A percentile compares a stretch with the other conserved stretches of the same genome.
Evolutionary conservation across 2,113 vertebrate species (phyloP).

Genomic region (Dasyornis broadbenti): DNA sequence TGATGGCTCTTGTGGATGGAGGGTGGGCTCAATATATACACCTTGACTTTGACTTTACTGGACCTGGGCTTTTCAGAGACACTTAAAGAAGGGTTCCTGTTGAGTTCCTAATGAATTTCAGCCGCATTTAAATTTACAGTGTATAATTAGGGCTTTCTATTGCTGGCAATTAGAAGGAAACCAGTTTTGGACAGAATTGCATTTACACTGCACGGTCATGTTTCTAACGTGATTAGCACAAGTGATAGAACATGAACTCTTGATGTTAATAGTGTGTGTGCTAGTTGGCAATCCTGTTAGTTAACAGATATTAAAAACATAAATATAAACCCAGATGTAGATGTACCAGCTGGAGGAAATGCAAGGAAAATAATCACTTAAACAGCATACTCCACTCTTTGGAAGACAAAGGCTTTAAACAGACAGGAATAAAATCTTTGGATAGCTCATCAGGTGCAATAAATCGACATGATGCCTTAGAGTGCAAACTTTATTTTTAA

Average conservation of each 20-base stretch:
- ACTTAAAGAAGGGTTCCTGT: not conserved
- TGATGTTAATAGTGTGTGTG: not conserved
- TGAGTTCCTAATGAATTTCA: not conserved
- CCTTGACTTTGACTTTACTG: not conserved
- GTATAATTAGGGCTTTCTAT: not conserved
- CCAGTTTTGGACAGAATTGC: accelerated
- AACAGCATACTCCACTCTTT: not conserved
- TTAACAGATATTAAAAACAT: not conserved
- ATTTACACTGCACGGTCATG: not conserved
- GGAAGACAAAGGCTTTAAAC: not conserved
- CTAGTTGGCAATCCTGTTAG: not conserved
- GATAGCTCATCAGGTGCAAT: not conserved
- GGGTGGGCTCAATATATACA: not conserved
- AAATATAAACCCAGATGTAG: not conserved
- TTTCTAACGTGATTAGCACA: not conserved
- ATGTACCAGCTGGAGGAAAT: not conserved
- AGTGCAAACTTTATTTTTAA: not conserved
- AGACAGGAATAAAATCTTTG: not conserved
- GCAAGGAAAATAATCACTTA: not conserved
- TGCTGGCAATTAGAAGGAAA: not conserved
- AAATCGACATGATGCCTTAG: not conserved
- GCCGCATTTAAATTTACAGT: accelerated
- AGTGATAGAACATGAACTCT: not conserved
- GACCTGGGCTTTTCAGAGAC: not conserved
- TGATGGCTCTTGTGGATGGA: not conserved